phyloP scores from a whole-genome alignment of 2,888 invertebrate species.

The Chrysodeixis includens region DNA sequence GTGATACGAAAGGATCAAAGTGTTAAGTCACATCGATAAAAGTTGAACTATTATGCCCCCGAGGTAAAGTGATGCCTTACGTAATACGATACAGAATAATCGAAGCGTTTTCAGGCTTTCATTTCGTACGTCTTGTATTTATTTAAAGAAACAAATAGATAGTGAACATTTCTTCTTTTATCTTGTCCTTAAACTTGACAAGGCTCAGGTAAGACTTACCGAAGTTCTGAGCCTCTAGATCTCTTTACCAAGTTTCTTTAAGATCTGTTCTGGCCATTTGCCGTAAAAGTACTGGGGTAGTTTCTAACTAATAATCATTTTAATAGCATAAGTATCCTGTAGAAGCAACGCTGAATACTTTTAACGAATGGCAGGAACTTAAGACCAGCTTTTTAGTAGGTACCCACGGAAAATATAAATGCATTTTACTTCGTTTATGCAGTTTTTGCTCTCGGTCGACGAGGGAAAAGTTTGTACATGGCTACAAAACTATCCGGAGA shows the following conservation, averaged over 20 bases:
- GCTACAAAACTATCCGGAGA: too few species aligned
- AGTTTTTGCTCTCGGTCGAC: background rate
- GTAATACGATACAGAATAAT: background rate
- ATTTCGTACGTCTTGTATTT: too few species aligned
- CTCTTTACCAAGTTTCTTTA: background rate
- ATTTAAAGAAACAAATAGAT: too few species aligned
- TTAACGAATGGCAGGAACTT: background rate
- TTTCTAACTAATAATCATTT: too few species aligned
- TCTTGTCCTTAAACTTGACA: too few species aligned
- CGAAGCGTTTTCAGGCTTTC: too few species aligned
- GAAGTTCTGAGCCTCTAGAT: background rate
- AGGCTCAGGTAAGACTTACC: background rate
- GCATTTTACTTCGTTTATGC: background rate
- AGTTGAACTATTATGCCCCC: slow-evolving; percentile 2
- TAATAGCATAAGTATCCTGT: background rate
- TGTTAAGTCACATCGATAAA: background rate
- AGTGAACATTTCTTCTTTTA: too few species aligned
- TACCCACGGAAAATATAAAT: background rate
- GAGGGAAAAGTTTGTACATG: background rate
- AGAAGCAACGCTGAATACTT: background rate
- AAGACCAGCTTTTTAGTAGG: background rate
- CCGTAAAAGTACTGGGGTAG: background rate
- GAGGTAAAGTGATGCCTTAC: background rate
- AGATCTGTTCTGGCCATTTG: background rate
- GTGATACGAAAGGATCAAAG: background rate